Percentiles rank a stretch among this genome's conserved stretches.
phyloP scores from a whole-genome alignment of 2,797 vertebrate genomes.

The Acanthurus lineatus region DNA sequence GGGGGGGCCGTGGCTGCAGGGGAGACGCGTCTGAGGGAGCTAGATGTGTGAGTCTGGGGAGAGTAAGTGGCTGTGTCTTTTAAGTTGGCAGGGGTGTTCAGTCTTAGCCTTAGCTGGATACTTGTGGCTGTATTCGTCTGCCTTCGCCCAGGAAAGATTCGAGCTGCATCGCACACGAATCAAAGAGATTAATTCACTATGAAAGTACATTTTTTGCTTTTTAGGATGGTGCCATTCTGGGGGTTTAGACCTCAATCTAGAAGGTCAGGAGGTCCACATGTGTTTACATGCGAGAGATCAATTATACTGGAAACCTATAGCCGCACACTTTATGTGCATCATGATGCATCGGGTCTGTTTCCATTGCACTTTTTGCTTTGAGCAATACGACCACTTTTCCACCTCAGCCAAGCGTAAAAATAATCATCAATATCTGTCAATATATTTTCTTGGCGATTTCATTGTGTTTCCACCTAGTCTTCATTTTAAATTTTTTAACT shows the following conservation, averaged over 20 bases:
- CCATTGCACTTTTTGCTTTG: no score
- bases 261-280: conserved; percentile 3
- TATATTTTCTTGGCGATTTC: no score
- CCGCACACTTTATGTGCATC: no score
- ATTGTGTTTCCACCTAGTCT: not conserved
- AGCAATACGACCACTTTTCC: no score
- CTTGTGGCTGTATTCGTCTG: conserved; percentile 75
- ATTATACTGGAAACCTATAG: not conserved
- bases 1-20: conserved; percentile 49
- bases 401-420: no score
- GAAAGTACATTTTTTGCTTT: conserved; percentile 50
- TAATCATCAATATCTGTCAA: no score
- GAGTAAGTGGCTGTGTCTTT: conserved; percentile 79
- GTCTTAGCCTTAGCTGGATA: conserved; percentile 72
- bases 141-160: conserved; percentile 53
- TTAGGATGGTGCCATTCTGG: conserved; percentile 31
- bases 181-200: conserved; percentile 62
- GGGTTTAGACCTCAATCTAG: conserved; percentile 33
- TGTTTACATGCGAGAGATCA: not conserved
- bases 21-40: conserved; percentile 54
- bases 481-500: no score
- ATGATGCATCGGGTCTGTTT: no score
- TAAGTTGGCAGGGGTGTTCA: conserved; percentile 75
- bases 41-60: conserved; percentile 67
- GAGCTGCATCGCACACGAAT: conserved; percentile 49